Evolutionary conservation across 1,140 invertebrate genomes (phyloP), one percentile per base, ranked within the genome.

Genomic region (Drosophila athabasca): DNA sequence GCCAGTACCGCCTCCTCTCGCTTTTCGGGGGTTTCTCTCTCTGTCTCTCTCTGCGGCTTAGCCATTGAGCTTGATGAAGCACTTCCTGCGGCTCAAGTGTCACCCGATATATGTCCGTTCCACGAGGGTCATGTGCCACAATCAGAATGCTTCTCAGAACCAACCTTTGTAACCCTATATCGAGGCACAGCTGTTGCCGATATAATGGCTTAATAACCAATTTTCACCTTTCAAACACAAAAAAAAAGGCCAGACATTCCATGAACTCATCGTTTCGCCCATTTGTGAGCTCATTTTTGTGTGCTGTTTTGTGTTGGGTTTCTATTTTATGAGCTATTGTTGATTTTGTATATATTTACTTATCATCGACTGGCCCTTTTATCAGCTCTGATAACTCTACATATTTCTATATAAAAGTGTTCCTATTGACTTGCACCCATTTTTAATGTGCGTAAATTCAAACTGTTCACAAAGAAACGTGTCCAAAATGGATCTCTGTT

Each of bases 61-160:
- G 43, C 41, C 43, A 50, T 48, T 43, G 41, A 52, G 60, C 69
- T 82, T 82, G 69, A 82, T 83, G 64, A 62, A 78, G 51, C 68
- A 74, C 71, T 82, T 82, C 79, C 79, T 82, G 74, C 35, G 50
- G 46, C 53, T 66, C 62, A 65, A 77, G 50, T 73, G 41, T 62
- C 72, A 50, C 60, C 62, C 61, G 9, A 24, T 24, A 24, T 24
- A 24, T 24, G 24, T 1, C 31, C 29, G 51, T 58, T 44, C 31
- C 31, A 39, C 35, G 35, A 39, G 35, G 39, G 54, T 24, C 31
- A 26, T 55, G 52, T 55, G 62, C 31, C 35, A 53, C 43, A 29
- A 29, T 39, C 22, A 22, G 31, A 49, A 6, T 39, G 43, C 52
- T 55, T 39, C 29, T 13, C 11, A 64, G 53, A 65, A 65, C 11